These are phyloP conservation scores for Podarcis lilfordi DNA, from an alignment of 2,797 vertebrate genomes.

Conservation along the genomic window DNA sequence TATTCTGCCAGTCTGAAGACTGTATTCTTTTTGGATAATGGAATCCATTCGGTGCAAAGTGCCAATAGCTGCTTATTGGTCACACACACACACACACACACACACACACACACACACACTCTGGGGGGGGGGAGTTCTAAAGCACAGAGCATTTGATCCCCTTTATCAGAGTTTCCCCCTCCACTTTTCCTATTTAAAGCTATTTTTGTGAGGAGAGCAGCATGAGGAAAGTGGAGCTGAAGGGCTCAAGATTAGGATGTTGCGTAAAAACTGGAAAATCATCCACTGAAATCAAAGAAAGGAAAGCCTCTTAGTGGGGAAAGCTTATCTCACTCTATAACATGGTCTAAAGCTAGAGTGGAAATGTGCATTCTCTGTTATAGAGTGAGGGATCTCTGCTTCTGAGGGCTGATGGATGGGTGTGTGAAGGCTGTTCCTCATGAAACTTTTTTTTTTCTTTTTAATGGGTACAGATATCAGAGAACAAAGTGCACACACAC, in stretches of 20 bases:
- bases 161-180: constrained; percentile 59
- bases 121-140: neutral
- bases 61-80: constrained; percentile 56
- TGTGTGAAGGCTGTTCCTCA: neutral
- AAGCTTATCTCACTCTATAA: constrained; percentile 60
- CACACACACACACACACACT: no score
- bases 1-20: constrained; percentile 59
- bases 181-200: constrained; percentile 56
- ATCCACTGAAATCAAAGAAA: constrained; percentile 63
- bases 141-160: constrained; percentile 51
- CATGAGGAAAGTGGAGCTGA: constrained; percentile 56
- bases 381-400: constrained; percentile 48
- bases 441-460: neutral
- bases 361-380: constrained; percentile 40
- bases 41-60: constrained; percentile 61
- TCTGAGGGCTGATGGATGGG: constrained; percentile 33
- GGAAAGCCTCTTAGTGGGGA: constrained; percentile 67
- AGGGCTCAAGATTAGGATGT: constrained; percentile 63
- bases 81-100: neutral
- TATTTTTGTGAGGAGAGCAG: constrained; percentile 67
- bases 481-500: neutral
- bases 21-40: constrained; percentile 69
- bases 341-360: constrained; percentile 48
- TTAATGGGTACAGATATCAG: neutral
- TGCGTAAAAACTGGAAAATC: constrained; percentile 64